Percentiles rank a stretch among this genome's conserved stretches.
Evolutionary conservation across 1,140 invertebrate species (phyloP).

Genomic region (Atopsyche davidsoni): DNA sequence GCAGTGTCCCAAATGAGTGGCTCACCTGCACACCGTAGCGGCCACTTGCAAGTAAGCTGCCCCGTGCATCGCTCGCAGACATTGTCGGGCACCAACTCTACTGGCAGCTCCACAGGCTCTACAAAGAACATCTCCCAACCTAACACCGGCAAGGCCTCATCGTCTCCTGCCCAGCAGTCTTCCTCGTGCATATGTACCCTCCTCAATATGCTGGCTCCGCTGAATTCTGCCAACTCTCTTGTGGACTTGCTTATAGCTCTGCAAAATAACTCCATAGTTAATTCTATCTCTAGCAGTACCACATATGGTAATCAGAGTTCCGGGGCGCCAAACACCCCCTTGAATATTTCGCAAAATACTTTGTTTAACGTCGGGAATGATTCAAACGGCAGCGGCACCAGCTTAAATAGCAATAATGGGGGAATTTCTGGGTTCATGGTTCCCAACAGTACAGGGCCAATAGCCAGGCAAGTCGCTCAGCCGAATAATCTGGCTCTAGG

Average conservation of each 20-base stretch:
- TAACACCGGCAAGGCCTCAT: constrained; percentile 13
- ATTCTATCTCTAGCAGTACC: constrained; percentile 19
- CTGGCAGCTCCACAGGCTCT: constrained; percentile 37
- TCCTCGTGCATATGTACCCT: constrained; percentile 43
- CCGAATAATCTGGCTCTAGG: constrained; percentile 20
- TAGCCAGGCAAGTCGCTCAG: constrained; percentile 17
- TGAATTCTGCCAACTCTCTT: constrained; percentile 41
- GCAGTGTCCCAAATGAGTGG: constrained; percentile 43
- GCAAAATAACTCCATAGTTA: constrained; percentile 38
- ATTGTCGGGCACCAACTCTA: constrained; percentile 36
- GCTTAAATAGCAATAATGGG: constrained; percentile 24
- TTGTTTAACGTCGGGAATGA: constrained; percentile 22
- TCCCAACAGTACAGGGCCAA: constrained; percentile 7
- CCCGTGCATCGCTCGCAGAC: constrained; percentile 39
- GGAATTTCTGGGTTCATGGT: constrained; percentile 16
- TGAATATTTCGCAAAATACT: constrained; percentile 24
- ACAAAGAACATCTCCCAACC: constrained; percentile 30
- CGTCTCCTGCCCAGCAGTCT: constrained; percentile 31
- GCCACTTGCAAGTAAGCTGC: constrained; percentile 40
- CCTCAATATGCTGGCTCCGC: constrained; percentile 41
- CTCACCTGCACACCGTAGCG: constrained; percentile 41
- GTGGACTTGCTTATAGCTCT: constrained; percentile 42
- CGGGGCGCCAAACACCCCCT: constrained; percentile 7
- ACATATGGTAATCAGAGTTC: constrained; percentile 14
- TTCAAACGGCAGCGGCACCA: constrained; percentile 25